Evolutionary conservation across 1,140 invertebrate genomes (phyloP), one percentile per base, ranked within the genome.

Genomic region (Paracyclopina nana): DNA sequence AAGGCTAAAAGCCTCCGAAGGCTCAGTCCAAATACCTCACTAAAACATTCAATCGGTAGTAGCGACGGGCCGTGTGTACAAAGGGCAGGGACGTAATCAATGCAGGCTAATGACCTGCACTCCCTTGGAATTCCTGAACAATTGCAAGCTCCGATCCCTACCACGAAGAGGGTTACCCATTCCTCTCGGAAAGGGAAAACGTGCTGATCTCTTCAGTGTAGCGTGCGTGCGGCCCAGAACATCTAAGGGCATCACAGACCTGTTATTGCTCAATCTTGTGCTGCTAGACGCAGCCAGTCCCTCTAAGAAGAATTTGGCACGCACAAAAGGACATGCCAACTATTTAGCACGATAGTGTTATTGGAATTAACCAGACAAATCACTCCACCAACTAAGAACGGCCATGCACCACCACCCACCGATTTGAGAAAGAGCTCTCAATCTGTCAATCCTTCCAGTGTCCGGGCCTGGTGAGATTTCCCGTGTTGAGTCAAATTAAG

Each of bases 351-450:
- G 72, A 67, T 71, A 72, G 61, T 65, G 77, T 82, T 80, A 80
- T 76, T 75, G 77, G 72, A 82, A 80, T 80, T 76, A 82, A 82
- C 72, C 77, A 79, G 77, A 81, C 76, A 81, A 80, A 80, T 81
- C 75, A 69, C 74, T 81, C 77, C 77, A 80, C 78, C 73, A 82
- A 82, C 77, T 80, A 49, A 81, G 77, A 82, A 80, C 77, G 77
- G 77, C 76, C 76, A 81, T 82, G 78, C 79, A 81, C 79, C 78
- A 82, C 79, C 77, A 82, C 73, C 77, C 78, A 69, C 63, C 55
- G 75, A 72, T 82, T 83, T 79, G 76, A 81, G 78, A 84, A 82
- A 83, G 78, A 81, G 77, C 79, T 80, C 66, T 82, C 76, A 80
- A 78, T 80, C 77, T 79, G 77, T 82, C 78, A 80, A 80, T 80